Percentiles rank a stretch among this genome's conserved stretches.
These are phyloP conservation scores for Napeogenes inachia DNA, from an alignment of 2,888 invertebrate species.

Conservation along the genomic window DNA sequence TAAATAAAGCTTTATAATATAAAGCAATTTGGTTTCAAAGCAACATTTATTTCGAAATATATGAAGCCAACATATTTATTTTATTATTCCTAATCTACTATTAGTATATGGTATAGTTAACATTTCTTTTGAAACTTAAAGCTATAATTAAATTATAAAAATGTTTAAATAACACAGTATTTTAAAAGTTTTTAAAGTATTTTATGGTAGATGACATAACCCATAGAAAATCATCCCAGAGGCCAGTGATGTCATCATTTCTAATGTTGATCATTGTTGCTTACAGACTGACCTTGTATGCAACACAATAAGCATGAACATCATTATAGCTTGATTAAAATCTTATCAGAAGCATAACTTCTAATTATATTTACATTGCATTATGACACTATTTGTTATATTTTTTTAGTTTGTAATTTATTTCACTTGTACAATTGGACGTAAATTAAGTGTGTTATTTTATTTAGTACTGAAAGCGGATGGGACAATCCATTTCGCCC, in stretches of 20 bases:
- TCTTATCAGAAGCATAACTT: neutral
- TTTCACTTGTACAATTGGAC: too few relatives aligned
- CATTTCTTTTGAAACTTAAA: too few relatives aligned
- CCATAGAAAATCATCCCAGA: neutral
- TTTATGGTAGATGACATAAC: neutral
- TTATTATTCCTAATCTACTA: too few relatives aligned
- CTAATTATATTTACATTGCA: too few relatives aligned
- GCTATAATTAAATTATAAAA: too few relatives aligned
- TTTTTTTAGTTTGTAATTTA: too few relatives aligned
- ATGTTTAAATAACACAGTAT: neutral
- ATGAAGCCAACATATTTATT: too few relatives aligned
- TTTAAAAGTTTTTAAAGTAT: neutral
- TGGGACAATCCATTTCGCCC: slow-evolving; percentile 99
- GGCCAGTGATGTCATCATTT: slow-evolving; percentile 2
- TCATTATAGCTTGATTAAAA: neutral
- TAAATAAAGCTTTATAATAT: too few relatives aligned
- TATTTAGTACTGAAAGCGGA: slow-evolving; percentile 91
- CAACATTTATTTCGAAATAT: neutral
- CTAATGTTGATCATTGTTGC: slow-evolving; percentile 3
- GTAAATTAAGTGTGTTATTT: neutral
- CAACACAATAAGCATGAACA: slow-evolving; percentile 2
- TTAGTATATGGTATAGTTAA: too few relatives aligned
- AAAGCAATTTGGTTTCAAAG: too few relatives aligned
- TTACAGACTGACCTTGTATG: slow-evolving; percentile 1
- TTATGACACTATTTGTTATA: too few relatives aligned